Base-by-base conservation (phyloP, 2,888 invertebrate species). In the Rhopalosiphum nymphaeae region DNA sequence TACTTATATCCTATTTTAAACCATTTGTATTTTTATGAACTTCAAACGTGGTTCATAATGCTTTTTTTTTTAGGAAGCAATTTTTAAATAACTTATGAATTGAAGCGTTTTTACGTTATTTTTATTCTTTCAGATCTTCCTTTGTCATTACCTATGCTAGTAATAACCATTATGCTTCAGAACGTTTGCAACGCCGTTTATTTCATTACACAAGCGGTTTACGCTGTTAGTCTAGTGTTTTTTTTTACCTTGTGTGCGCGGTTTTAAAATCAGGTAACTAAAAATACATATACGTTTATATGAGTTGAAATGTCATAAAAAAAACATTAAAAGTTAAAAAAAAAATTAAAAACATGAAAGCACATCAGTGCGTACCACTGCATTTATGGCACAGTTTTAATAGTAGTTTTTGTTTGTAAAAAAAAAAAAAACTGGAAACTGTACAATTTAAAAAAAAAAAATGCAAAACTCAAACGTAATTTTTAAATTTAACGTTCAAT, bases 191-290 rank as follows among this genome's bases (percentile, higher is more conserved):
- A 16, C 56, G 85, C 44, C 49, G 91, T 91, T 86, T 85, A 91
- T 91, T 91, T 91, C 91, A 91, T 91, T 61, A 91, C 57, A 86
- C 36, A 84, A 91, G 16, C 42, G 91, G 56, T 57, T 91, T 91
- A 21, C 56, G 42, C 84, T 42, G 10, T 84, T 78, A 90, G 49
- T 49, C 44, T 89, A 42, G 16, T 87, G 4, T 87, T 25, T 53
- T 56, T 89, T 46, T 67, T 78, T 49, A 78, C 49, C 36, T 49
- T 9, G 49, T 49, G 36, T 49, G 13, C 49, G 56, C 4, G 36
- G 26, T 67, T 91, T 49, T n/a, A 67, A 90, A 57, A 89, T 36
- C 89, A 89, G 57, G 56, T 57, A 89, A 89, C 89, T 89, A 44
- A 56, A 57, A 89, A 57, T 57, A 26, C 26, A 89, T 42, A 49